These are phyloP conservation scores for Hirtodrosophila trivittata DNA, from an alignment of 2,888 invertebrate species.

Conservation along the genomic window DNA sequence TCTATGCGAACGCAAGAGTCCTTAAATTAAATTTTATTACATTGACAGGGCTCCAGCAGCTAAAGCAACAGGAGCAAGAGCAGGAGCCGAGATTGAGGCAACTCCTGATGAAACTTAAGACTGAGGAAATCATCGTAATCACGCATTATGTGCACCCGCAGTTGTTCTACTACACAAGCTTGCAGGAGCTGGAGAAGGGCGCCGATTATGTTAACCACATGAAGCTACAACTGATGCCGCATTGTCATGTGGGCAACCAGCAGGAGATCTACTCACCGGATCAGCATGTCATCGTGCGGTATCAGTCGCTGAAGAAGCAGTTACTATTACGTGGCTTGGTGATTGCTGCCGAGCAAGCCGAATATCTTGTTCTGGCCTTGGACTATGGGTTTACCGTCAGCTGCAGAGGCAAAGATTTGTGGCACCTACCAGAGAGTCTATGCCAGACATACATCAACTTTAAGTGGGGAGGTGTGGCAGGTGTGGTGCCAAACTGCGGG, in stretches of 20 bases:
- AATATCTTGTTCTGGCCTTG: constrained; percentile 44
- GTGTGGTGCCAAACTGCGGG: constrained; percentile 17
- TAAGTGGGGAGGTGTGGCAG: constrained; percentile 21
- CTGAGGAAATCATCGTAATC: constrained; percentile 30
- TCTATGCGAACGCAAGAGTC: background rate
- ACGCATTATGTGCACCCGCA: constrained; percentile 52
- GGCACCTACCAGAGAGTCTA: constrained; percentile 36
- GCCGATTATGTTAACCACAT: constrained; percentile 11
- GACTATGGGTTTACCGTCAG: constrained; percentile 59
- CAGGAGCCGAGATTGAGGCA: background rate
- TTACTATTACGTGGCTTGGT: constrained; percentile 52
- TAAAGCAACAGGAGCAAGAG: background rate
- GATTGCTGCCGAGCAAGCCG: background rate
- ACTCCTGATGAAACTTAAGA: background rate
- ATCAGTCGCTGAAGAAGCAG: background rate
- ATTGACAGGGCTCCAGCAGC: constrained; percentile 10
- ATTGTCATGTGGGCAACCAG: constrained; percentile 12
- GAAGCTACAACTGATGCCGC: constrained; percentile 17
- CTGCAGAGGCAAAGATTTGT: constrained; percentile 37
- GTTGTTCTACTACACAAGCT: constrained; percentile 32
- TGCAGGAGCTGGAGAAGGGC: constrained; percentile 17
- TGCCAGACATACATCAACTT: background rate
- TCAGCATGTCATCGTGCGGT: constrained; percentile 50
- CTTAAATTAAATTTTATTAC: background rate
- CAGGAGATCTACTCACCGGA: background rate